Evolutionary conservation across 2,888 invertebrate genomes (phyloP), one percentile per base, ranked within the genome.

Genomic region (Drosophila acutilabella): DNA sequence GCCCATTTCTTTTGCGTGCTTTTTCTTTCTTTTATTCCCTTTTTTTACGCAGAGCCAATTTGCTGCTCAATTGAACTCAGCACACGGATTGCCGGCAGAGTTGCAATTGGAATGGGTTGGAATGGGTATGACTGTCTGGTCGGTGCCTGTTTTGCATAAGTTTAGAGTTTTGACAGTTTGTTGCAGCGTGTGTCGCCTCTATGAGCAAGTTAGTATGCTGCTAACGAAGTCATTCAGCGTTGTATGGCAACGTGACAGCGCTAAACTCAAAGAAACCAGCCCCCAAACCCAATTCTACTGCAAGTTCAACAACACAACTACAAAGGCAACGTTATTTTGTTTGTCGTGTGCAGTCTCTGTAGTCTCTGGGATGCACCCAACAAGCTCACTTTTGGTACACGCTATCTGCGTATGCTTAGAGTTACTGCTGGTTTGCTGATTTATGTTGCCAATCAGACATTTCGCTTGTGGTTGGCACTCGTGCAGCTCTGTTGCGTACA

Each of bases 151-250:
- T 86, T 89, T 86, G 89, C 85, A 86, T 86, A 89, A 89, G 89
- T 89, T 89, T 85, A 83, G 90, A 88, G 89, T 89, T 89, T 85
- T 86, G 90, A 88, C 90, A 78, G 80, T 65, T 64, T 75, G 44
- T 16, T 40, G 60, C 64, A 57, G 51, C 51, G 47, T 75, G 41
- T 48, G 57, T 58, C 16, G 80, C 48, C 48, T 60, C 52, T 45
- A 51, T 54, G 51, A 51, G 75, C 54, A 62, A 60, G 62, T 53
- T 54, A n/a, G 69, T 30, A 47, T 52, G 75, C 60, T 64, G 61
- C 82, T 83, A 83, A 83, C 89, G 89, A 89, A 83, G 89, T 88
- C 89, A 89, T 88, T 84, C 89, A 88, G 66, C 64, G 78, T 78
- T 68, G 36, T 62, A 78, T 58, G 62, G 62, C 75, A 80, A 72